Base-by-base conservation (phyloP, 2,113 vertebrate genomes). In the Crocuta crocuta region DNA sequence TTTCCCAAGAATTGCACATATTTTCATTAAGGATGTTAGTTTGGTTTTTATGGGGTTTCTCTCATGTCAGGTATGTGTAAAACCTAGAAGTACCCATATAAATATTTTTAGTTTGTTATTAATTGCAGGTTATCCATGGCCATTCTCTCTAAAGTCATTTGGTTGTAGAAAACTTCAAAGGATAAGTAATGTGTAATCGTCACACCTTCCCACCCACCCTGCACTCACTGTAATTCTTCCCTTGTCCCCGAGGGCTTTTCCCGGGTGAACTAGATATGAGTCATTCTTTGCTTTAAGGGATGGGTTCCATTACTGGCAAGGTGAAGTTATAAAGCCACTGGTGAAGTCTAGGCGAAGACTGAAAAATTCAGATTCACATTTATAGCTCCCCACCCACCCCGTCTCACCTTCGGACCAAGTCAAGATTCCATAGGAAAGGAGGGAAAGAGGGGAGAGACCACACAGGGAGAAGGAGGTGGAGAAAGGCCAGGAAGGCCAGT, bases 101-200 rank as follows among this genome's bases (percentile, higher is more conserved):
- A 66, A 58, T 70, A 87, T 53, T 92, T 86, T 48, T 88, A 83
- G n/a, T 80, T 85, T 21, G 4, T 73, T 76, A 35, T 80, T 82
- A 97, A 95, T 80, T 88, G 89, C 31, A 95, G 8, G 23, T 63
- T 95, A 68, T 63, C 39, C 58, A 71, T 35, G n/a, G 55, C 31
- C 21, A 28, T 89, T 82, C 23, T 85, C 28, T 95, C 33, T 90
- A 45, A 95, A 78, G 43, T 80, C 70, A 61, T 94, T 82, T 93
- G 45, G 19, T 50, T 78, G n/a, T 9, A 93, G 85, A 89, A 90
- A 91, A 65, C 53, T 53, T 84, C 71, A 95, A 93, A 98, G 74
- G 55, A 43, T 76, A 84, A 74, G 48, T 79, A 61, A 17, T 31
- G 35, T 88, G 21, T 91, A 71, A 76, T 68, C n/a, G 76, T 23